Evolutionary conservation across 2,797 vertebrate genomes (phyloP), one percentile per base, ranked within the genome.

Genomic region (Cyclopterus lumpus): DNA sequence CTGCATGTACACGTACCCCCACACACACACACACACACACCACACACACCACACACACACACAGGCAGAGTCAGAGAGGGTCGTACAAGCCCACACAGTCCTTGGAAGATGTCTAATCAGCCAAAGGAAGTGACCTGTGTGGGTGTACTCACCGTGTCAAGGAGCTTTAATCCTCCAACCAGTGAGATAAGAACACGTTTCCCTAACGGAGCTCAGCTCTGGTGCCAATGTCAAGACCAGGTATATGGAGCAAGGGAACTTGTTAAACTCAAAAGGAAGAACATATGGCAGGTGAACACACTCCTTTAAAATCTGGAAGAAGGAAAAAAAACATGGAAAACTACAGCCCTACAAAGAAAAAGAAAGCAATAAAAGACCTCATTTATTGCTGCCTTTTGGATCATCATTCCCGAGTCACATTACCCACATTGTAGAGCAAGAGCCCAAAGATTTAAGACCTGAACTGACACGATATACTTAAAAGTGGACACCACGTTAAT

Each of bases 101-200:
- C 20, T 32, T 30, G 26, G 64, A 68, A 65, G 60, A 57, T 51
- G 64, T 73, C 73, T 71, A 24, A 73, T 77, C 66, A 70, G 66
- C 66, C 36, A 46, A 63, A 63, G 49, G 32, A 59, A 51, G 28
- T 48, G 57, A 67, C 57, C 62, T 61, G 34, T 38, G 73, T 69
- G 71, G 51, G 60, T 54, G 53, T 40, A 36, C 11, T 2, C 8
- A 64, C 44, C 59, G 64, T 32, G 18, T 53, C 53, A 16, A 30
- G 65, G 51, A 61, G 54, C 54, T 53, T 38, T 60, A 69, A 64
- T 38, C 59, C 42, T 34, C 4, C 62, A 59, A 46, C 24, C 32
- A 20, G 57, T 75, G 9, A 30, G 28, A 48, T 58, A 51, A 71
- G 60, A 68, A 61, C 18, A 49, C 26, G 18, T 57, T 73, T 48